A percentile compares a stretch with the other conserved stretches of the same genome.
Conservation (phyloP, 1,140 invertebrate genomes). For the Brachionus rubens region DNA sequence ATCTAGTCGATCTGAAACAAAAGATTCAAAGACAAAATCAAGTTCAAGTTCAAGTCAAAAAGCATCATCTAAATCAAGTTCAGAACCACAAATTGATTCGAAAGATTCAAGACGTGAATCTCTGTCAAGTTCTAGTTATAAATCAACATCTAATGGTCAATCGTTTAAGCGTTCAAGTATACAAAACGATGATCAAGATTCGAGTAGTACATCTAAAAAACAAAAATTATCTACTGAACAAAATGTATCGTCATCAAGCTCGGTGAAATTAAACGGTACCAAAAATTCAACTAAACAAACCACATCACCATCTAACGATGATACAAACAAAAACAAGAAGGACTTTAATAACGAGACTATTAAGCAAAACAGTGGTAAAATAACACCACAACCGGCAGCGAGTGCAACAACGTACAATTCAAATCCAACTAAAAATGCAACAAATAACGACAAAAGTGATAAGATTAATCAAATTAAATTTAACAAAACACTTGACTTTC, state of each 20-base stretch:
- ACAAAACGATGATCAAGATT: slow-evolving; percentile 8
- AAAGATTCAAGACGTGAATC: too few species aligned
- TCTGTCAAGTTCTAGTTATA: background rate
- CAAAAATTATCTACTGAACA: slow-evolving; percentile 15
- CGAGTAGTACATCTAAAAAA: slow-evolving; percentile 39
- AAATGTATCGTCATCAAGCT: background rate
- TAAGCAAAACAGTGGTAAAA: too few species aligned
- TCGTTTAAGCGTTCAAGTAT: slow-evolving; percentile 34
- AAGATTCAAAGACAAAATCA: background rate
- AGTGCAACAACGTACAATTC: background rate
- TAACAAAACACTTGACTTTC: slow-evolving; percentile 29
- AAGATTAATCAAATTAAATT: background rate
- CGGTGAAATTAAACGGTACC: background rate
- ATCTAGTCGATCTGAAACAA: background rate
- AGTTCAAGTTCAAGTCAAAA: background rate
- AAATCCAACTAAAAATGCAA: background rate
- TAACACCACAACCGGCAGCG: background rate
- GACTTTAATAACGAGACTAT: too few species aligned
- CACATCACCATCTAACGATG: too few species aligned
- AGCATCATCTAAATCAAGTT: too few species aligned
- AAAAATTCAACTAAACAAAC: background rate
- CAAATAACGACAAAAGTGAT: background rate
- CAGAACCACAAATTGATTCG: too few species aligned
- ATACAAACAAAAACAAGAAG: too few species aligned
- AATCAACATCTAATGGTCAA: slow-evolving; percentile 39